phyloP scores from a whole-genome alignment of 1,140 invertebrate genomes.

The Ceratosolen fusciceps region DNA sequence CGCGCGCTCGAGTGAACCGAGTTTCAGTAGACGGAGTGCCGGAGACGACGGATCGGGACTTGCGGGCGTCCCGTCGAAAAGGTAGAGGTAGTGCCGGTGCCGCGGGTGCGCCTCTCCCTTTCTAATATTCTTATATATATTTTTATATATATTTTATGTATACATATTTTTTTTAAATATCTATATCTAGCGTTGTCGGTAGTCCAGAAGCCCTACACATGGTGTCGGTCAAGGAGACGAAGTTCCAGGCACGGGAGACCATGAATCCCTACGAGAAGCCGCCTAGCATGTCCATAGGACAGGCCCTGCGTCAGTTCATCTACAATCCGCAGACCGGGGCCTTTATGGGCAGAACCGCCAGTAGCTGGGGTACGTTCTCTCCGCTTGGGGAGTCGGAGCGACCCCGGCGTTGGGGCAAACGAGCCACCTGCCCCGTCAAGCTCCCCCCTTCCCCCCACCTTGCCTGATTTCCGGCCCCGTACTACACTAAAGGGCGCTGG shows the following conservation, averaged over 20 bases:
- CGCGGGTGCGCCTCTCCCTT: background rate
- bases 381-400: background rate
- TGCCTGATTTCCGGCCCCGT: too few species aligned
- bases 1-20: conserved; percentile 39
- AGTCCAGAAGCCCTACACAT: conserved; percentile 45
- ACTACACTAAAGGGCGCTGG: conserved; percentile 37
- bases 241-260: conserved; percentile 53
- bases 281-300: conserved; percentile 56
- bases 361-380: conserved; percentile 81
- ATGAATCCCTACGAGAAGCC: conserved; percentile 67
- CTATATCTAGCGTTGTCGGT: too few species aligned
- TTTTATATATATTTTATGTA: too few species aligned
- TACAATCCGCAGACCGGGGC: conserved; percentile 81
- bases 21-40: background rate
- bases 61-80: background rate
- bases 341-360: conserved; percentile 80
- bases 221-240: conserved; percentile 58
- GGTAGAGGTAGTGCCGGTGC: background rate
- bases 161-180: too few species aligned
- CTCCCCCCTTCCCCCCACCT: too few species aligned
- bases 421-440: background rate
- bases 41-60: background rate
- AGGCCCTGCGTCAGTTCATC: conserved; percentile 72
- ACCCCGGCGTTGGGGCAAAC: background rate
- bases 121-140: too few species aligned